A percentile compares a stretch with the other conserved stretches of the same genome.
Evolutionary conservation across 1,140 invertebrate species (phyloP).

Genomic region (Drosophila nannoptera): DNA sequence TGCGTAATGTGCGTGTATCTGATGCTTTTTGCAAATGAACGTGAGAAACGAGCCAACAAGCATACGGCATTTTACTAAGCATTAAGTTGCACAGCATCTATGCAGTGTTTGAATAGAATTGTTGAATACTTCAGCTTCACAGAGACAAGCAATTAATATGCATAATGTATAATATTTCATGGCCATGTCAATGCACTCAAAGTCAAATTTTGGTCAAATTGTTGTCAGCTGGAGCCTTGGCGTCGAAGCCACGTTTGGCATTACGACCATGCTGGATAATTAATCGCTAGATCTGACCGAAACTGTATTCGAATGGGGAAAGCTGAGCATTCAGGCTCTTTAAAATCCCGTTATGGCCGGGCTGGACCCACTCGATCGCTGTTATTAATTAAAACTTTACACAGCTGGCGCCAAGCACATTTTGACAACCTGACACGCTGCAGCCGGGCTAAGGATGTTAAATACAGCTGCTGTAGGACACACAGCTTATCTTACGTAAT

Average conservation of each 20-base stretch:
- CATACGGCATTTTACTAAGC: neutral
- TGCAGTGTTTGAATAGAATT: conserved; percentile 29
- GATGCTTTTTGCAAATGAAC: conserved; percentile 29
- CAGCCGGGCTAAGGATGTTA: conserved; percentile 43
- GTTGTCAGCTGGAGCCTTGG: conserved; percentile 63
- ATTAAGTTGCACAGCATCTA: conserved; percentile 42
- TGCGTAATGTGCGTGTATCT: conserved; percentile 22
- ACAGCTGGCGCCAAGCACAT: conserved; percentile 32
- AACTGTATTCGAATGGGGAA: conserved; percentile 51
- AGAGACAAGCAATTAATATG: conserved; percentile 62
- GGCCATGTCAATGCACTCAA: conserved; percentile 39
- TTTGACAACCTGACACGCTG: conserved; percentile 33
- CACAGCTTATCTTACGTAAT: conserved; percentile 60
- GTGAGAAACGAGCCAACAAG: conserved; percentile 18
- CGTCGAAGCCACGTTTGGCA: conserved; percentile 47
- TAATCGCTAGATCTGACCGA: conserved; percentile 43
- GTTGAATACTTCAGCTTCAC: conserved; percentile 19
- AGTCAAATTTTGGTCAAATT: conserved; percentile 33
- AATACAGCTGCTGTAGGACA: conserved; percentile 52
- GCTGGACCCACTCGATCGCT: conserved; percentile 28
- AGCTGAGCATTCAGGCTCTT: conserved; percentile 5
- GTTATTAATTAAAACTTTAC: conserved; percentile 70
- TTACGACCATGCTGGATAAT: conserved; percentile 52
- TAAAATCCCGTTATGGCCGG: conserved; percentile 50
- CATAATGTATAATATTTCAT: conserved; percentile 67